Evolutionary conservation across 2,888 invertebrate genomes (phyloP).

Genomic region (Nomada lathburiana): DNA sequence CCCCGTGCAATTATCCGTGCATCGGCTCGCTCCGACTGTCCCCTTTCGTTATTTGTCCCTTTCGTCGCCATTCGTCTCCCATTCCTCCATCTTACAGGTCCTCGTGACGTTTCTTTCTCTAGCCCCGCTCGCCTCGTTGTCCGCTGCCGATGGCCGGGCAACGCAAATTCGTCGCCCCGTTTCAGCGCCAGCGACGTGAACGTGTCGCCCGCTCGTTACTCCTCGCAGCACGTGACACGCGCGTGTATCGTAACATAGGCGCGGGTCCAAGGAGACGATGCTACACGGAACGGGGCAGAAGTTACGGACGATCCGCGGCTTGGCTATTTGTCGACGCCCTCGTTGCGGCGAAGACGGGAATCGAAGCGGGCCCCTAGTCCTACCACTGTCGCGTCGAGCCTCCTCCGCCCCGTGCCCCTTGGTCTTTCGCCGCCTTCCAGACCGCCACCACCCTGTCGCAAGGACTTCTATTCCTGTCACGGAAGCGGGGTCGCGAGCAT

Average conservation of each 20-base stretch:
- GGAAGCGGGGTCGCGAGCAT: constrained; percentile 60
- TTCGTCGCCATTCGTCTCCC: not conserved
- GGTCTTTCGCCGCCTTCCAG: not conserved
- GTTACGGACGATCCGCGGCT: constrained; percentile 30
- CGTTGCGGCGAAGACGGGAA: constrained; percentile 50
- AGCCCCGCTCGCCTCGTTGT: constrained; percentile 30
- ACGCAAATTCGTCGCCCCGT: constrained; percentile 27
- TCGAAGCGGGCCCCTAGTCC: constrained; percentile 32
- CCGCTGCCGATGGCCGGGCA: not conserved
- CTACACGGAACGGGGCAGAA: not conserved
- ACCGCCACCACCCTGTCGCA: not conserved
- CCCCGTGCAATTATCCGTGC: constrained; percentile 58
- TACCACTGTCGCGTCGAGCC: not conserved
- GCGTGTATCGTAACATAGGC: constrained; percentile 48
- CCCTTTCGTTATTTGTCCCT: not conserved
- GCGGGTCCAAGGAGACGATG: not conserved
- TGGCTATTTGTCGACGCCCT: constrained; percentile 54
- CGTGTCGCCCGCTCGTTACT: constrained; percentile 55
- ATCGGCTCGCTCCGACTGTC: constrained; percentile 27
- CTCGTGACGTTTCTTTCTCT: not conserved
- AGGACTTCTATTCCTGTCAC: constrained; percentile 58
- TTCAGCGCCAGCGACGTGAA: constrained; percentile 35
- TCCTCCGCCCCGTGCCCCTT: not conserved
- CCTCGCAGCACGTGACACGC: constrained; percentile 29
- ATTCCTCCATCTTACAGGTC: not conserved